phyloP scores from a whole-genome alignment of 2,888 invertebrate species.

The Vesta saturnalis region DNA sequence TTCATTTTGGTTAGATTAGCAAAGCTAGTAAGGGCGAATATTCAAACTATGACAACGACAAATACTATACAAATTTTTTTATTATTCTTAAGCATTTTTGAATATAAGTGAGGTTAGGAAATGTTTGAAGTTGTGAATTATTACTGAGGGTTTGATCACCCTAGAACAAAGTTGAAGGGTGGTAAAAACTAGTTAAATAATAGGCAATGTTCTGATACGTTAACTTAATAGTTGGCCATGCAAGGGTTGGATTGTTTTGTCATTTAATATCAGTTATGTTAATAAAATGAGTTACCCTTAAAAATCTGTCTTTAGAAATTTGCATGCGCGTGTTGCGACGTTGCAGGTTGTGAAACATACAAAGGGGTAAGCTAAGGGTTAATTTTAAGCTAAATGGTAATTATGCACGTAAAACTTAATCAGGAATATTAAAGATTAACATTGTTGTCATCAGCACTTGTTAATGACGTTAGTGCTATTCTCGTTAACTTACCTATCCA shows the following conservation, averaged over 20 bases:
- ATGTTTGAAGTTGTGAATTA: background rate
- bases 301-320: background rate
- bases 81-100: background rate
- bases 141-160: background rate
- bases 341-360: background rate
- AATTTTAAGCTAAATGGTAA: no score
- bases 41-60: background rate
- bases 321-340: slow-evolving; percentile 4
- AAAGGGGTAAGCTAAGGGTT: no score
- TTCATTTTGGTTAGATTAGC: slow-evolving; percentile 57
- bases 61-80: background rate
- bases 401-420: no score
- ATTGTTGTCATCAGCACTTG: no score
- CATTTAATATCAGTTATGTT: background rate
- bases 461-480: no score
- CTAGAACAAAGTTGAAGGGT: slow-evolving; percentile 25
- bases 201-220: slow-evolving; percentile 34
- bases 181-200: slow-evolving; percentile 34
- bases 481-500: no score
- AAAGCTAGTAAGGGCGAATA: slow-evolving; percentile 28
- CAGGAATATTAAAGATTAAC: no score
- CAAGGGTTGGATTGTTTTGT: background rate
- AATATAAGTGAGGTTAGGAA: no score
- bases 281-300: background rate
- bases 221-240: slow-evolving; percentile 24